Conservation (phyloP, 1,140 invertebrate genomes). For the Atopsyche davidsoni region DNA sequence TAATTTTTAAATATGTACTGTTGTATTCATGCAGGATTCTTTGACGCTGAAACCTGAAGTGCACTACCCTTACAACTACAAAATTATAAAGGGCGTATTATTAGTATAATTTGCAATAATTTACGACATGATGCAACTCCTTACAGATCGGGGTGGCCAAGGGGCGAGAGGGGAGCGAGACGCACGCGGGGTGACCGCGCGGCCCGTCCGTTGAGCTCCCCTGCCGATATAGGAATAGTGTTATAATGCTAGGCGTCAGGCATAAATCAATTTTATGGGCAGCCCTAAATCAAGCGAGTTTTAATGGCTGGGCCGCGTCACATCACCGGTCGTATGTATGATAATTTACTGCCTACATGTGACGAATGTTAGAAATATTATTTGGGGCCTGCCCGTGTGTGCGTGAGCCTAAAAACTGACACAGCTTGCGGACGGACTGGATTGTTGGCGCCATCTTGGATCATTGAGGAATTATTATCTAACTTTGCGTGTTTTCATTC, state of each 20-base stretch:
- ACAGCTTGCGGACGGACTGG: too few species aligned
- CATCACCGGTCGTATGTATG: constrained; percentile 49
- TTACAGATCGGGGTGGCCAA: constrained; percentile 10
- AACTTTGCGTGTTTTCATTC: too few species aligned
- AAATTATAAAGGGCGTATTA: not conserved
- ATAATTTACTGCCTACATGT: constrained; percentile 52
- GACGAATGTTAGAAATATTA: constrained; percentile 51
- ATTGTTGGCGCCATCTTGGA: too few species aligned
- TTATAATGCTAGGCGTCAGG: constrained; percentile 28
- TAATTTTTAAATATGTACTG: too few species aligned
- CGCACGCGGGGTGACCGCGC: not conserved
- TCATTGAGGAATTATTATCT: too few species aligned
- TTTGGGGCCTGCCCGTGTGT: constrained; percentile 39
- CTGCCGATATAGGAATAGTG: constrained; percentile 20
- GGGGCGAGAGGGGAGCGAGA: not conserved
- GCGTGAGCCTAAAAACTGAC: constrained; percentile 11
- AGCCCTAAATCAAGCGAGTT: constrained; percentile 53
- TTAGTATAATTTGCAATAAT: too few species aligned
- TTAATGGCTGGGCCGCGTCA: constrained; percentile 52
- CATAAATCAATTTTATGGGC: constrained; percentile 53
- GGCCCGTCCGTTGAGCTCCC: not conserved
- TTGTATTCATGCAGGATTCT: not conserved
- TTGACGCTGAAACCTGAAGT: not conserved
- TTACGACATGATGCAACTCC: too few species aligned
- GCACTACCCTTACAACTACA: not conserved